Evolutionary conservation across 2,113 vertebrate genomes (phyloP).

Genomic region (Globicephala melas): DNA sequence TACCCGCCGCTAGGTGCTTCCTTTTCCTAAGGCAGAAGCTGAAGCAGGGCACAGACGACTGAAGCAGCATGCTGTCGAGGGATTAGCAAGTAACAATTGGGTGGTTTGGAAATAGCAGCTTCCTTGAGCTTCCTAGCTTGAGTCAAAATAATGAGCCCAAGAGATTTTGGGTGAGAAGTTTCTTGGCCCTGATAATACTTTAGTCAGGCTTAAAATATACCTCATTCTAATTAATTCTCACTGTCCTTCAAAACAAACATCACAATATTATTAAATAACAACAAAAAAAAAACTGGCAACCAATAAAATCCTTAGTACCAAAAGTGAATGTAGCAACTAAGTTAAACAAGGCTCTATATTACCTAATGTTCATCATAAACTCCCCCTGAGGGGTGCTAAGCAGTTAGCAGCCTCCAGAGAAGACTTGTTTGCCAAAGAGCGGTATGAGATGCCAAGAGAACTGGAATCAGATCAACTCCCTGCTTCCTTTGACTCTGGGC

Average conservation of each 20-base stretch:
- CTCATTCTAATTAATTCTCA: conserved; percentile 25
- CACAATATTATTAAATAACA: background rate
- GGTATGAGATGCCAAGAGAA: background rate
- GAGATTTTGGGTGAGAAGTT: background rate
- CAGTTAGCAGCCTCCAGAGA: background rate
- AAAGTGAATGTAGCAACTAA: background rate
- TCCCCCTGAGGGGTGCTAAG: background rate
- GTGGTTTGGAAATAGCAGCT: background rate
- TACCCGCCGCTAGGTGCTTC: background rate
- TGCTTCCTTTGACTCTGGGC: background rate
- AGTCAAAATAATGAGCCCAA: background rate
- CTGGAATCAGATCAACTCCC: background rate
- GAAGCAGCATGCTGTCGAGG: background rate
- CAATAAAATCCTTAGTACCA: background rate
- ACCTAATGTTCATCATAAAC: conserved; percentile 2
- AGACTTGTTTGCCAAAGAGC: background rate
- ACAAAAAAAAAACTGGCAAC: conserved; percentile 5
- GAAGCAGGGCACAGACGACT: background rate
- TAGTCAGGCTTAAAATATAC: background rate
- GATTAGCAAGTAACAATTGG: background rate
- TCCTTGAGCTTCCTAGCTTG: background rate
- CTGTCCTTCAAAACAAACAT: conserved; percentile 15
- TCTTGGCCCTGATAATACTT: background rate
- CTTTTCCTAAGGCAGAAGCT: background rate
- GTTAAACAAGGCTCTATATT: background rate